Conservation (phyloP, 2,113 vertebrate genomes). For the Gallinago paraguaiae region DNA sequence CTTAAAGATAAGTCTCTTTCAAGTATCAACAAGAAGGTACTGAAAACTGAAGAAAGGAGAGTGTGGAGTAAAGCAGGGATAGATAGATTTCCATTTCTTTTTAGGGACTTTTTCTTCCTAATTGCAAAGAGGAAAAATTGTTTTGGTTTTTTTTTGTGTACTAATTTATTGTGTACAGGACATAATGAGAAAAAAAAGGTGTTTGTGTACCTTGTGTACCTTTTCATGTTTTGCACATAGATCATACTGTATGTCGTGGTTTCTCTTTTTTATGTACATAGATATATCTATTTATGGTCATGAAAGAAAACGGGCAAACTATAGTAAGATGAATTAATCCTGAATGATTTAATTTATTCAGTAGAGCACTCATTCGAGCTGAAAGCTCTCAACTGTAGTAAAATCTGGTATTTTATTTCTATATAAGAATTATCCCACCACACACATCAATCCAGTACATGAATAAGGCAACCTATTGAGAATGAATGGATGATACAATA, state of each 20-base stretch:
- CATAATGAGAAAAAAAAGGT: background rate
- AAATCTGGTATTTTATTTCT: background rate
- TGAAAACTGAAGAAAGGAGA: background rate
- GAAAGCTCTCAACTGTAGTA: background rate
- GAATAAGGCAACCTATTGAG: background rate
- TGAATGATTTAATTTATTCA: background rate
- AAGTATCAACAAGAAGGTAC: background rate
- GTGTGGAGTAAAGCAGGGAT: background rate
- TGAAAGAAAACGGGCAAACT: background rate
- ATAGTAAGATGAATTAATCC: background rate
- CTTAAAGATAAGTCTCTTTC: background rate
- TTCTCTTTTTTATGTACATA: background rate
- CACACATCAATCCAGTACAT: background rate
- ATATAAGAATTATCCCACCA: background rate
- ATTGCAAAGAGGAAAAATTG: background rate
- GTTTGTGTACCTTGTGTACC: background rate
- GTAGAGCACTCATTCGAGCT: background rate
- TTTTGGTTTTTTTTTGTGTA: background rate
- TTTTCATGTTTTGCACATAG: background rate
- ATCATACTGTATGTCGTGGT: background rate
- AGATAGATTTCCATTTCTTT: background rate
- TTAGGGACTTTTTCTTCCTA: background rate
- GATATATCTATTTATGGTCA: background rate
- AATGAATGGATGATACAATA: constrained; percentile 2
- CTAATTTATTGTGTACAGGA: background rate